A percentile compares a stretch with the other conserved stretches of the same genome.
Conservation (phyloP, 2,113 vertebrate species). For the Eublepharis macularius region DNA sequence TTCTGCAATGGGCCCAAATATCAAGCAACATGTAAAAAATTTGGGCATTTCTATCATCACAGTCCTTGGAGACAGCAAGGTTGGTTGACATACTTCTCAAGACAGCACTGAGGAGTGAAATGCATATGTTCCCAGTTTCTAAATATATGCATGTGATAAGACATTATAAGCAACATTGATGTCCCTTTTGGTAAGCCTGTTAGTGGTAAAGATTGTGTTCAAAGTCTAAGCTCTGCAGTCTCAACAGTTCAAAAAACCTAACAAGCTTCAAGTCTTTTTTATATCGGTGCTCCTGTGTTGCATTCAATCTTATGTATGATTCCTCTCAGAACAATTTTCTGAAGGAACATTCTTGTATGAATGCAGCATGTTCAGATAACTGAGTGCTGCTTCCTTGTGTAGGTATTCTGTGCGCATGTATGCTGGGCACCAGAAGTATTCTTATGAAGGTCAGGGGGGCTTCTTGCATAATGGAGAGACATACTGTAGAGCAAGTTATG, state of each 20-base stretch:
- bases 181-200: background rate
- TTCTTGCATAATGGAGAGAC: background rate
- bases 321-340: background rate
- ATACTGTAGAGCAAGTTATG: background rate
- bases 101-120: background rate
- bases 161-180: background rate
- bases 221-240: background rate
- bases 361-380: background rate
- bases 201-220: background rate
- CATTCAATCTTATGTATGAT: background rate
- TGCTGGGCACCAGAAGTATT: background rate
- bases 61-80: slow-evolving; percentile 97
- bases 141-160: background rate
- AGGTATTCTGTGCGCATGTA: background rate
- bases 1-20: slow-evolving; percentile 89
- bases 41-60: slow-evolving; percentile 90
- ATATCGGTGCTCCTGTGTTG: background rate
- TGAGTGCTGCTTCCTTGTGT: too few species aligned
- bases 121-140: background rate
- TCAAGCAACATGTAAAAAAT: slow-evolving; percentile 92
- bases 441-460: background rate
- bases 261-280: background rate
- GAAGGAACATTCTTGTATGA: background rate
- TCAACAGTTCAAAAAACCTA: too few species aligned
- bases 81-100: slow-evolving; percentile 56